A percentile compares a stretch with the other conserved stretches of the same genome.
Evolutionary conservation across 2,113 vertebrate species (phyloP).

Genomic region (Callaeas wilsoni): DNA sequence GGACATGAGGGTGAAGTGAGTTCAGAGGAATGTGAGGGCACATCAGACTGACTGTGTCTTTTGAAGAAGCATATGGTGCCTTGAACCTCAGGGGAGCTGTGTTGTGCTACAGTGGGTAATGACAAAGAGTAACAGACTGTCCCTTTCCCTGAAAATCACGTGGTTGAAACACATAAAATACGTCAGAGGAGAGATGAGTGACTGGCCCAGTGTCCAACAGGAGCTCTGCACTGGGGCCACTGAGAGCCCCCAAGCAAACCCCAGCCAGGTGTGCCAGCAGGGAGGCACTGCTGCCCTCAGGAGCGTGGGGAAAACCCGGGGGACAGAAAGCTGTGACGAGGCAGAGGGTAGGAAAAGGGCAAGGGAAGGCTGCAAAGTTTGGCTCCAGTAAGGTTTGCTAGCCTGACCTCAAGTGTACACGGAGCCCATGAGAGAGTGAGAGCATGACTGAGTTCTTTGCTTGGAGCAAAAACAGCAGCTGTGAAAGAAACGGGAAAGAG

Average conservation of each 20-base stretch:
- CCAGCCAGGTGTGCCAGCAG: neutral
- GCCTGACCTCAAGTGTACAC: neutral
- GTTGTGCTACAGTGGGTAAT: neutral
- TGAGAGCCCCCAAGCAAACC: neutral
- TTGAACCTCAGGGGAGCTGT: neutral
- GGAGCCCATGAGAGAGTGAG: neutral
- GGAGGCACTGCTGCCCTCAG: neutral
- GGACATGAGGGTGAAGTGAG: neutral
- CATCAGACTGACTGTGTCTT: neutral
- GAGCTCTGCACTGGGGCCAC: neutral
- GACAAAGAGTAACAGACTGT: neutral
- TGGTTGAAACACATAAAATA: neutral
- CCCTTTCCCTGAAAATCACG: neutral
- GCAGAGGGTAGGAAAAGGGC: neutral
- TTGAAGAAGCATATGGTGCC: neutral
- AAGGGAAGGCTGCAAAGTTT: neutral
- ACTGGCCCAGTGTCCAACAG: neutral
- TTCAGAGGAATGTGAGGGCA: neutral
- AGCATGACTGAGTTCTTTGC: slow-evolving; percentile 10
- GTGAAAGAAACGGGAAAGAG: neutral
- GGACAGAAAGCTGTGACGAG: neutral
- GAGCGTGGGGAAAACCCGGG: fast-evolving
- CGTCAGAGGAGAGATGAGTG: neutral
- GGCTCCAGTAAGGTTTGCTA: neutral
- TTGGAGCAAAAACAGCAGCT: neutral